Percentiles rank a stretch among this genome's conserved stretches.
Conservation (phyloP, 2,888 invertebrate genomes). For the Scaptomyza caliginosa region DNA sequence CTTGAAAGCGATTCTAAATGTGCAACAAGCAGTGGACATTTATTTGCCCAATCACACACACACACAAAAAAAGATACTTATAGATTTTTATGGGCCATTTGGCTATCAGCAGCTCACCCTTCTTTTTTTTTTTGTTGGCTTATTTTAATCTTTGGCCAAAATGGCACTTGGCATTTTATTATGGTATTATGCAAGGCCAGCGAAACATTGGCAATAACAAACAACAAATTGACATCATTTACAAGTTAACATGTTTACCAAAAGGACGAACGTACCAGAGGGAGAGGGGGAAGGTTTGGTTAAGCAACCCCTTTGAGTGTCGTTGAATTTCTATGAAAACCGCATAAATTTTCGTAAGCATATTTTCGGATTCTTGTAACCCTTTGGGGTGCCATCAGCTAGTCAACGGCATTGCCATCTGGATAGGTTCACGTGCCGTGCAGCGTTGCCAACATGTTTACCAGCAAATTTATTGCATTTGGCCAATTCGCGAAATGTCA, state of each 20-base stretch:
- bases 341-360: slow-evolving; percentile 71
- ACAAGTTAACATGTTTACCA: slow-evolving; percentile 41
- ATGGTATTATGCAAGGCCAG: slow-evolving; percentile 44
- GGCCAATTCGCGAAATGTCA: slow-evolving; percentile 83
- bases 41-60: no score
- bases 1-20: no score
- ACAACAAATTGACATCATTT: slow-evolving; percentile 70
- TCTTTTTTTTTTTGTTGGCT: no score
- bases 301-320: slow-evolving; percentile 65
- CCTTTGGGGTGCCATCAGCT: slow-evolving; percentile 64
- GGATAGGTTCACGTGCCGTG: slow-evolving; percentile 5
- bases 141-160: slow-evolving; percentile 80
- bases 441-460: slow-evolving; percentile 32
- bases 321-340: slow-evolving; percentile 74
- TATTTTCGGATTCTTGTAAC: slow-evolving; percentile 53
- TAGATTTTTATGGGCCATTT: slow-evolving; percentile 67
- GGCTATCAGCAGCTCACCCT: slow-evolving; percentile 52
- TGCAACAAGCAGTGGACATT: no score
- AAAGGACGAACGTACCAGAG: neutral
- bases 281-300: no score
- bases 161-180: slow-evolving; percentile 82
- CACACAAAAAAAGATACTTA: no score
- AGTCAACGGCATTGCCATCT: slow-evolving; percentile 20
- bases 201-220: slow-evolving; percentile 43
- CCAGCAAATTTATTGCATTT: slow-evolving; percentile 79